These are phyloP conservation scores for Xanthia togata DNA, from an alignment of 2,888 invertebrate genomes.

Conservation along the genomic window DNA sequence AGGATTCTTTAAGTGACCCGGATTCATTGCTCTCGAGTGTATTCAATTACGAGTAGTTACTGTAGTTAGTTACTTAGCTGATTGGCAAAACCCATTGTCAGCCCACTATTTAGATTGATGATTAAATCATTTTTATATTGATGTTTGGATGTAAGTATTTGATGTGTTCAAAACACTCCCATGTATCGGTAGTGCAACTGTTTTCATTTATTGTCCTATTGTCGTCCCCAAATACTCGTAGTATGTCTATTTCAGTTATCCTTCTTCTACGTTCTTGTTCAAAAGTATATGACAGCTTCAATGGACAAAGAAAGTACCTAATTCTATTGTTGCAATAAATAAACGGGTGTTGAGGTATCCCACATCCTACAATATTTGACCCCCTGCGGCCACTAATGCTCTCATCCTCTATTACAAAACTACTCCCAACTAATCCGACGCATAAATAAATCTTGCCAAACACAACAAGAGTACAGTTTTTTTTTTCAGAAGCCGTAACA, in stretches of 20 bases:
- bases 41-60: too few relatives aligned
- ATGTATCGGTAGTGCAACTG: background rate
- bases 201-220: background rate
- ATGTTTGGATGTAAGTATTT: background rate
- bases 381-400: background rate
- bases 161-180: background rate
- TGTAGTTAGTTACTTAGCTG: background rate
- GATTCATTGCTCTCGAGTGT: too few relatives aligned
- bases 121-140: background rate
- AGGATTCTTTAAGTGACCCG: too few relatives aligned
- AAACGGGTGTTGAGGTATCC: background rate
- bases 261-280: background rate
- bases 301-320: background rate
- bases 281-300: background rate
- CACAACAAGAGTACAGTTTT: constrained; percentile 41
- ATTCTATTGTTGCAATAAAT: background rate
- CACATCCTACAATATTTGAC: constrained; percentile 9
- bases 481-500: constrained; percentile 50
- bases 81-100: background rate
- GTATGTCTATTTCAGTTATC: background rate
- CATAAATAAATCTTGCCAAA: constrained; percentile 44
- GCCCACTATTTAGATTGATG: background rate
- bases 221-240: background rate
- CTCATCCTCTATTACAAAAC: constrained; percentile 36
- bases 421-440: constrained; percentile 19